phyloP scores from a whole-genome alignment of 2,797 vertebrate genomes.

The Poecilia velifera region DNA sequence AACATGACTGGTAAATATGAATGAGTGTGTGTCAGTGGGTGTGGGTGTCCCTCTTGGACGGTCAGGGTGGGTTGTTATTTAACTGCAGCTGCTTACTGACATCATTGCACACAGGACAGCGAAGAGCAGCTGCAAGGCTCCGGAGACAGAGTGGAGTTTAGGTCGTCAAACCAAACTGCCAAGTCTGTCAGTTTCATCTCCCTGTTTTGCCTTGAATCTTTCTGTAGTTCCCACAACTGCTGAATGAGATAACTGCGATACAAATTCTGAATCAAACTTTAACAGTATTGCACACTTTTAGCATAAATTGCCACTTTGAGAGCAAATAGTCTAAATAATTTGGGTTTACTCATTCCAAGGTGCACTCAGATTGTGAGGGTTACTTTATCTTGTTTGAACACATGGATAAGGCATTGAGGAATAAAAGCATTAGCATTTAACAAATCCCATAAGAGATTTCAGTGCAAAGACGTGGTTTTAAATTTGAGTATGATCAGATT shows the following conservation, averaged over 20 bases:
- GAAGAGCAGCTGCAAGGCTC: constrained; percentile 67
- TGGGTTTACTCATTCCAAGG: constrained; percentile 43
- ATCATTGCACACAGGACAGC: constrained; percentile 64
- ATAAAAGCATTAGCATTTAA: constrained; percentile 2
- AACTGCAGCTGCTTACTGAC: constrained; percentile 74
- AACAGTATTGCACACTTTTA: constrained; percentile 17
- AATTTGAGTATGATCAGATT: background rate
- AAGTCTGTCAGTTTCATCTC: constrained; percentile 18
- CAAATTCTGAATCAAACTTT: constrained; percentile 18
- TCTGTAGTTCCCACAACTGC: constrained; percentile 11
- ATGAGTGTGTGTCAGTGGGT: constrained; percentile 2
- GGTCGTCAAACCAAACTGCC: constrained; percentile 51
- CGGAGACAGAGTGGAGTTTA: constrained; percentile 42
- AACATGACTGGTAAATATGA: constrained; percentile 19
- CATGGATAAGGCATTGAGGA: background rate
- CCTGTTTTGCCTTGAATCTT: constrained; percentile 5
- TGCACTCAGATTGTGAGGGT: constrained; percentile 34
- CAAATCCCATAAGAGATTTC: background rate
- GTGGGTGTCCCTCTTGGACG: constrained; percentile 25
- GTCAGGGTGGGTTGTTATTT: constrained; percentile 31
- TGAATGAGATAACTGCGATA: constrained; percentile 28
- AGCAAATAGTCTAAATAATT: constrained; percentile 41
- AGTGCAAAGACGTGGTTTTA: background rate
- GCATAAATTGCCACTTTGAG: constrained; percentile 47
- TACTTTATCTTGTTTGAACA: constrained; percentile 3